A percentile compares a stretch with the other conserved stretches of the same genome.
phyloP scores from a whole-genome alignment of 2,888 invertebrate genomes.

The Smittia aterrima region DNA sequence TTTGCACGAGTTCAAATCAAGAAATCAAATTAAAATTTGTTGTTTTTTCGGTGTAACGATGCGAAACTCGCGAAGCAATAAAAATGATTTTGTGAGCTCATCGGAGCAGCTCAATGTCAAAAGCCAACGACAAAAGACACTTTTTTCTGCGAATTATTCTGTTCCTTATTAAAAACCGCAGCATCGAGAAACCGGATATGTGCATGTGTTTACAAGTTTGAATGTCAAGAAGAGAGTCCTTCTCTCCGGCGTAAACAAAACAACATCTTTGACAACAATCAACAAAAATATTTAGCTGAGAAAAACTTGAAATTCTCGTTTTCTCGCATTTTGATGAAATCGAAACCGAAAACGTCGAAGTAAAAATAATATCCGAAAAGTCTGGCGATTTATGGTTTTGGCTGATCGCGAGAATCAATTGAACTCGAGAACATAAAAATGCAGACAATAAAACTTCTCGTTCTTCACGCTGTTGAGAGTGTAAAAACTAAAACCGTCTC shows the following conservation, averaged over 20 bases:
- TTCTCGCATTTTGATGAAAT: neutral
- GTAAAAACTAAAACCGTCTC: too few species aligned
- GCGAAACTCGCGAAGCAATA: neutral
- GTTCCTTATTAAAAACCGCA: neutral
- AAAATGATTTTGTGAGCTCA: neutral
- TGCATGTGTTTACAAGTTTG: neutral
- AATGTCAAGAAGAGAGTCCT: neutral
- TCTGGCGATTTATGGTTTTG: too few species aligned
- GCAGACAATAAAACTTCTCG: too few species aligned
- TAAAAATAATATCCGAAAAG: too few species aligned
- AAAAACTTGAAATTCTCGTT: slow-evolving; percentile 2
- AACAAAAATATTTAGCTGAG: neutral
- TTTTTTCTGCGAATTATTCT: neutral
- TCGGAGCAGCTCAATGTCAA: neutral
- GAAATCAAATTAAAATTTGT: too few species aligned
- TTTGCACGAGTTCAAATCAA: neutral
- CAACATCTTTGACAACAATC: neutral
- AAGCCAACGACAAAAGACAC: neutral
- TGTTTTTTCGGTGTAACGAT: too few species aligned
- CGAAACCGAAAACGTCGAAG: too few species aligned
- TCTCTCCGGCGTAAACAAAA: neutral
- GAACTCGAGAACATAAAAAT: too few species aligned
- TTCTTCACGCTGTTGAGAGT: too few species aligned
- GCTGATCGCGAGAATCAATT: too few species aligned
- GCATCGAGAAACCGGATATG: neutral